Conservation (phyloP, 2,888 invertebrate genomes). For the Lithophane leautieri region DNA sequence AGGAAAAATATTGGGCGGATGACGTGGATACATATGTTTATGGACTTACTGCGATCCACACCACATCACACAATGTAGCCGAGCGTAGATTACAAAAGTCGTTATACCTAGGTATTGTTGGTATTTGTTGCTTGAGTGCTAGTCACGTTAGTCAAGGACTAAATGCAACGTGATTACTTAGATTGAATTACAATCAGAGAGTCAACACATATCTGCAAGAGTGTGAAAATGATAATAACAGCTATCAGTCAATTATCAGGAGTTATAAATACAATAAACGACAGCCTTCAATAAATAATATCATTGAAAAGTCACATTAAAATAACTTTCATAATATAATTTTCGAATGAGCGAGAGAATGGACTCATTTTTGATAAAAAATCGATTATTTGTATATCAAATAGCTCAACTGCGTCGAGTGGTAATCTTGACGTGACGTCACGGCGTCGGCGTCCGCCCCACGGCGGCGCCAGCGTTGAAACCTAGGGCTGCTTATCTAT, state of each 20-base stretch:
- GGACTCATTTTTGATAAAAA: slow-evolving; percentile 30
- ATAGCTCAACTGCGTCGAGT: slow-evolving; percentile 25
- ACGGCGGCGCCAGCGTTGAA: slow-evolving; percentile 59
- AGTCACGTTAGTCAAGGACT: slow-evolving; percentile 18
- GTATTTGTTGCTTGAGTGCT: not conserved
- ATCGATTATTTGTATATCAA: slow-evolving; percentile 43
- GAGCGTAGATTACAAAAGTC: not conserved
- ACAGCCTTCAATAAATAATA: slow-evolving; percentile 20
- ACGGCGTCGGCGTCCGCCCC: slow-evolving; percentile 9
- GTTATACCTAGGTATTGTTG: not conserved
- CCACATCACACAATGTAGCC: not conserved
- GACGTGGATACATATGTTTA: not conserved
- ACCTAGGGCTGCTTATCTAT: slow-evolving; percentile 29
- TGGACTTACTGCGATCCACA: not conserved
- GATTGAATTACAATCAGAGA: not conserved
- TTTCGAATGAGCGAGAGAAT: slow-evolving; percentile 36
- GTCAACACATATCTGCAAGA: not conserved
- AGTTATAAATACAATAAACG: slow-evolving; percentile 23
- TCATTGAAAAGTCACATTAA: slow-evolving; percentile 25
- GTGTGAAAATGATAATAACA: slow-evolving; percentile 8
- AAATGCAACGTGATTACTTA: slow-evolving; percentile 17
- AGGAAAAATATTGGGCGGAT: not conserved
- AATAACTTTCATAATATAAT: slow-evolving; percentile 28
- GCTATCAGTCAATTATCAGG: slow-evolving; percentile 16
- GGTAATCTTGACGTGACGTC: slow-evolving; percentile 42